Base-by-base conservation (phyloP, 2,113 vertebrate species). In the Pseudorasbora parva region DNA sequence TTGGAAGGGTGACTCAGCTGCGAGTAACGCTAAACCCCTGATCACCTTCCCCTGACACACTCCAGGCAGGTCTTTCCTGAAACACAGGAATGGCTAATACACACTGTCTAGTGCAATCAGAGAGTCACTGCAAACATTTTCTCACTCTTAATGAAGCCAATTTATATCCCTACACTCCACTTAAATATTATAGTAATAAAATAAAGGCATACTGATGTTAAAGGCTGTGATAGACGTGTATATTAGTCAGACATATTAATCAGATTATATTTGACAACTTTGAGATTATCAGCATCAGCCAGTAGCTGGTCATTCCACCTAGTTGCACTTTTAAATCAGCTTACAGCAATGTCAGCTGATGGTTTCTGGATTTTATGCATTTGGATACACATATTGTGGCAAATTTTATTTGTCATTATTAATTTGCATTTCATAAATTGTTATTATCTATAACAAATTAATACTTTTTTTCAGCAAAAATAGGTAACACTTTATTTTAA, bases 11-110 rank as follows among this genome's bases (percentile, higher is more conserved):
- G 86, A 93, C 75, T 92, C 91, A 89, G 87, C 89, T 78, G 51
- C 90, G 87, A 85, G 91, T 86, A 86, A 91, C 72, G 90, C 88
- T 89, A 88, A 75, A 87, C 88, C 86, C 82, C 83, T 27, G 87
- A 91, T 90, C 88, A 90, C 89, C 87, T 89, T 89, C 78, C 69
- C 21, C 81, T 85, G 57, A 82, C 15, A 83, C 47, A 90, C 71
- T 87, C 83, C 64, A 74, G 66, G 83, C 79, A 78, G 33, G 75
- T 51, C n/a, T 41, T 74, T 85, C 54, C 75, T 71, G 72, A 79
- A 87, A 82, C 41, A 57, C 82, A 45, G 54, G 15, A 81, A 75
- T 15, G 43, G 37, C 79, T 81, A 78, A 57, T 57, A 1, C 54
- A 45, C 56, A 77, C 54, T 33, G 45, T 47, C 21, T 69, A 2